phyloP scores from a whole-genome alignment of 2,888 invertebrate genomes.

The Himalopsyche anomala region DNA sequence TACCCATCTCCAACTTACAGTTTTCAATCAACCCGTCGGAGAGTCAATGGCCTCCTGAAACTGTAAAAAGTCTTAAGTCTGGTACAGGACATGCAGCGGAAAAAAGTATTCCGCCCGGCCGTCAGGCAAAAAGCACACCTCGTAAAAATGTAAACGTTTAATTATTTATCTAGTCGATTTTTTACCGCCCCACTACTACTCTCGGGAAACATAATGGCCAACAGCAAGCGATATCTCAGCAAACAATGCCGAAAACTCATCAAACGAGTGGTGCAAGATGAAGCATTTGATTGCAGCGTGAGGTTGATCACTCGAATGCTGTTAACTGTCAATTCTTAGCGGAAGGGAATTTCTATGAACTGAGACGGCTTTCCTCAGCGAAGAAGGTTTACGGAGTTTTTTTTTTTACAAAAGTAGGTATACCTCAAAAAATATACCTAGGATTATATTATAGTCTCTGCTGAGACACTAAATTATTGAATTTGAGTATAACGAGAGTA shows the following conservation, averaged over 20 bases:
- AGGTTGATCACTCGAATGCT: neutral
- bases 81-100: neutral
- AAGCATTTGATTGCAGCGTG: neutral
- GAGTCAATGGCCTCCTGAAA: slow-evolving; percentile 37
- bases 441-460: too few relatives aligned
- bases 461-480: too few relatives aligned
- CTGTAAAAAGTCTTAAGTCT: slow-evolving; percentile 22
- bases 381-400: too few relatives aligned
- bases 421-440: too few relatives aligned
- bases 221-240: neutral
- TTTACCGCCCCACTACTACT: slow-evolving; percentile 22
- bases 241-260: neutral
- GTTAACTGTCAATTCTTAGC: slow-evolving; percentile 4
- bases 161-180: slow-evolving; percentile 1
- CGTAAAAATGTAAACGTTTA: slow-evolving; percentile 34
- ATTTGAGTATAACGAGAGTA: too few relatives aligned
- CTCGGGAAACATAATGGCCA: neutral
- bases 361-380: too few relatives aligned
- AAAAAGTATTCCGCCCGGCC: neutral
- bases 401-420: too few relatives aligned
- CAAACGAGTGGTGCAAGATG: too few relatives aligned
- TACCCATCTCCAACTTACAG: neutral
- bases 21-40: neutral
- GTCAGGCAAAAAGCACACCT: neutral
- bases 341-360: neutral